A percentile compares a stretch with the other conserved stretches of the same genome.
Evolutionary conservation across 2,888 invertebrate species (phyloP).

Genomic region (Netelia virgata): DNA sequence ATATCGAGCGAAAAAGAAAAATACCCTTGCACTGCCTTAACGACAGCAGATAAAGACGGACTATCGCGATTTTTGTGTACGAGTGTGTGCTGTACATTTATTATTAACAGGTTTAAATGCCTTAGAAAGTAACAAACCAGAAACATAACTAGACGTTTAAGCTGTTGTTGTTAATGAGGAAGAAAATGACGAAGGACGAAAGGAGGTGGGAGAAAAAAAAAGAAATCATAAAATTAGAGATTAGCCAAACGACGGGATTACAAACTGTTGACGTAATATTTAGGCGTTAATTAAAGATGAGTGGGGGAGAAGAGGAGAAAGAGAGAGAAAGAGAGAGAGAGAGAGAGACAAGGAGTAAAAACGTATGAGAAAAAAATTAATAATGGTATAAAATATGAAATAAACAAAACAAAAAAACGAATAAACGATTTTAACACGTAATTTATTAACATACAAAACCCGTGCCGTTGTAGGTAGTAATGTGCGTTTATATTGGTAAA

Average conservation of each 20-base stretch:
- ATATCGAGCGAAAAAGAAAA: conserved; percentile 15
- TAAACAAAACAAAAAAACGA: conserved; percentile 2
- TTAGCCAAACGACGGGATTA: conserved; percentile 20
- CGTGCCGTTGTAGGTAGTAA: not conserved
- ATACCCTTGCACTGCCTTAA: conserved; percentile 76
- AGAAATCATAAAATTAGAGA: not conserved
- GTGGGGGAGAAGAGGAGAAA: conserved; percentile 5
- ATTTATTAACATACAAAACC: not conserved
- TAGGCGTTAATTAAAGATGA: conserved; percentile 60
- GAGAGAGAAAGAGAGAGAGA: conserved; percentile 21
- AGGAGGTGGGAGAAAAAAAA: conserved; percentile 10
- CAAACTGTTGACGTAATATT: conserved; percentile 68
- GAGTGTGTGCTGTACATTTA: conserved; percentile 71
- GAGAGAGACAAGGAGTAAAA: conserved; percentile 24
- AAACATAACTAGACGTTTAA: conserved; percentile 81
- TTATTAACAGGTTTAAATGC: conserved; percentile 72
- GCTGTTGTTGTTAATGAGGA: conserved; percentile 78
- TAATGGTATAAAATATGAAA: not conserved
- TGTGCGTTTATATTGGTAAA: not conserved
- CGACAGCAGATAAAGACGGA: conserved; percentile 72
- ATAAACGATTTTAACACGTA: conserved; percentile 12
- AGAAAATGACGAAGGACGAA: conserved; percentile 26
- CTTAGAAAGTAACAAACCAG: conserved; percentile 81
- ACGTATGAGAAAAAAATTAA: conserved; percentile 21
- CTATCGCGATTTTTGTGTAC: conserved; percentile 17